These are phyloP conservation scores for Blastomussa wellsi DNA, from an alignment of 92 coral and sea anemone genomes.

Conservation along the genomic window DNA sequence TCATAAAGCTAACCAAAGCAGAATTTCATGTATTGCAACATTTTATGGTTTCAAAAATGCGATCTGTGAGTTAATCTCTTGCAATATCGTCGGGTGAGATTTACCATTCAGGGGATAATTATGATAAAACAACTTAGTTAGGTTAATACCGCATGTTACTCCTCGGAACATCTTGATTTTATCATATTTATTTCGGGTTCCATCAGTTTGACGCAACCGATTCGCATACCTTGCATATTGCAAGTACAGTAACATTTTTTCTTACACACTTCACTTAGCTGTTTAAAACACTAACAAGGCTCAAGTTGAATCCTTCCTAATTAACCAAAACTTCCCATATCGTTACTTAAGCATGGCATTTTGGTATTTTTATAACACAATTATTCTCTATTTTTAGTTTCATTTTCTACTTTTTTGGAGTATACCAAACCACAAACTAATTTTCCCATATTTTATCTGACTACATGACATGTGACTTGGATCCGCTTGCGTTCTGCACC, in stretches of 20 bases:
- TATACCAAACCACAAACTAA: neutral
- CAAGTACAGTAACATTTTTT: neutral
- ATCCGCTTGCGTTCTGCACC: conserved; percentile 94
- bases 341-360: neutral
- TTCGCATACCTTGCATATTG: neutral
- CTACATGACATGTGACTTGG: conserved; percentile 86
- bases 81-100: neutral
- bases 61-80: neutral
- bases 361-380: neutral
- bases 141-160: neutral
- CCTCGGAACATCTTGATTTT: neutral
- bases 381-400: neutral
- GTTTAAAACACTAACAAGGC: neutral
- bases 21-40: neutral
- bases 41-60: neutral
- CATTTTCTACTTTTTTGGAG: neutral
- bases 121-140: neutral
- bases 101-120: neutral
- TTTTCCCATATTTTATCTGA: neutral
- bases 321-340: neutral
- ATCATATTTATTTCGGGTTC: neutral
- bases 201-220: neutral
- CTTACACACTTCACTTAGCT: neutral
- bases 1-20: neutral
- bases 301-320: neutral